A percentile compares a stretch with the other conserved stretches of the same genome.
phyloP scores from a whole-genome alignment of 2,113 vertebrate species.

The Pluvialis apricaria region DNA sequence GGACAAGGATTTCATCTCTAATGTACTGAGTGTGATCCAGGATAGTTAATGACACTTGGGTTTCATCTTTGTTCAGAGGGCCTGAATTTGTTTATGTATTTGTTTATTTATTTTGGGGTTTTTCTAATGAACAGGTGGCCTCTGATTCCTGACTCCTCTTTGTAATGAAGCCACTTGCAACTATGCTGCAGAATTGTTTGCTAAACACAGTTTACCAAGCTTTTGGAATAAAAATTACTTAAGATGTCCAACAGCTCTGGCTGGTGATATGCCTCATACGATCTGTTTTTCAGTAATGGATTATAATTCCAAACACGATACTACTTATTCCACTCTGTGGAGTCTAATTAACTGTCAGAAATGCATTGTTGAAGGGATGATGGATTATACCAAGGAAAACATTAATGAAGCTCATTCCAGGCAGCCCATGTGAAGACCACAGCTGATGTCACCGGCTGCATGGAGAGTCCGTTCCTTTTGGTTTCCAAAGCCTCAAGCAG shows the following conservation, averaged over 20 bases:
- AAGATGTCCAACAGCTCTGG: conserved; percentile 29
- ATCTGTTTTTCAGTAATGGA: conserved; percentile 47
- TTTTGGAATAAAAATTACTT: conserved; percentile 9
- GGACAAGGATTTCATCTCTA: neutral
- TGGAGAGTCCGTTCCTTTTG: neutral
- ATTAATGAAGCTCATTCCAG: conserved; percentile 78
- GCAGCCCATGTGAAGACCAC: conserved; percentile 47
- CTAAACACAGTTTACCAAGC: conserved; percentile 8
- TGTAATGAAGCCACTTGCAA: neutral
- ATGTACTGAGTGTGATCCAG: neutral
- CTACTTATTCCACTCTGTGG: conserved; percentile 71
- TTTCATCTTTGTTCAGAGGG: neutral
- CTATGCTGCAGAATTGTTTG: neutral
- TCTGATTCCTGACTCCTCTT: neutral
- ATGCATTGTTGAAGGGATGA: conserved; percentile 80
- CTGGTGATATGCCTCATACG: neutral
- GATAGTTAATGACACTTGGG: neutral
- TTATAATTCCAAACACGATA: conserved; percentile 69
- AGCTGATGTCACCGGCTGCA: conserved; percentile 33
- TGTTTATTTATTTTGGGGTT: neutral
- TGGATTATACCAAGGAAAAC: conserved; percentile 77
- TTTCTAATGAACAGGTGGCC: neutral
- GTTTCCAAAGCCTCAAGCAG: neutral
- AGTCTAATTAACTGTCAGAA: conserved; percentile 89
- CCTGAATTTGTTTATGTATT: neutral